A percentile compares a stretch with the other conserved stretches of the same genome.
Evolutionary conservation across 2,113 vertebrate species (phyloP).

Genomic region (Serinus canaria): DNA sequence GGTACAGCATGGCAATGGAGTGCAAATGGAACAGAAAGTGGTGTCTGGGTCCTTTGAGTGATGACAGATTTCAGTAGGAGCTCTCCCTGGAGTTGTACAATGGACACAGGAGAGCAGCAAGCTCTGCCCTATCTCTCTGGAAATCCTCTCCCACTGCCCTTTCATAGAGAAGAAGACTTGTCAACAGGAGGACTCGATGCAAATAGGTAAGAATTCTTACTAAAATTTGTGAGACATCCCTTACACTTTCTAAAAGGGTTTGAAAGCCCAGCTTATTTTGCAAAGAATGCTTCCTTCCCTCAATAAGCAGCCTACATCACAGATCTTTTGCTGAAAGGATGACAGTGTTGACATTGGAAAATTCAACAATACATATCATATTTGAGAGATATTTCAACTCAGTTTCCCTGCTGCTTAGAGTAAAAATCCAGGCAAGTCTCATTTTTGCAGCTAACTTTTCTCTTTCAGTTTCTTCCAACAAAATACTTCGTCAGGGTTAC

Average conservation of each 20-base stretch:
- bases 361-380: neutral
- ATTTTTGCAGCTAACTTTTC: neutral
- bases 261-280: neutral
- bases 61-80: neutral
- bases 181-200: neutral
- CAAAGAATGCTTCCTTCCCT: neutral
- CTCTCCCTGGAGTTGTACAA: neutral
- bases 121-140: neutral
- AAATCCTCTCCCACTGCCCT: neutral
- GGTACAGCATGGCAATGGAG: neutral
- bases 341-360: neutral
- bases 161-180: neutral
- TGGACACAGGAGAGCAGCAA: neutral
- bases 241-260: neutral
- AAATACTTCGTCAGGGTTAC: neutral
- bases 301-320: fast-evolving
- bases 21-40: neutral
- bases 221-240: neutral
- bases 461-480: neutral
- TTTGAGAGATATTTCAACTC: neutral
- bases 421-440: neutral
- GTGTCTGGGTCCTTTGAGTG: neutral
- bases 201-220: neutral
- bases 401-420: neutral
- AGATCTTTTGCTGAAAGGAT: neutral